A percentile compares a stretch with the other conserved stretches of the same genome.
phyloP scores from a whole-genome alignment of 2,113 vertebrate species.

The Lophochroa leadbeateri region DNA sequence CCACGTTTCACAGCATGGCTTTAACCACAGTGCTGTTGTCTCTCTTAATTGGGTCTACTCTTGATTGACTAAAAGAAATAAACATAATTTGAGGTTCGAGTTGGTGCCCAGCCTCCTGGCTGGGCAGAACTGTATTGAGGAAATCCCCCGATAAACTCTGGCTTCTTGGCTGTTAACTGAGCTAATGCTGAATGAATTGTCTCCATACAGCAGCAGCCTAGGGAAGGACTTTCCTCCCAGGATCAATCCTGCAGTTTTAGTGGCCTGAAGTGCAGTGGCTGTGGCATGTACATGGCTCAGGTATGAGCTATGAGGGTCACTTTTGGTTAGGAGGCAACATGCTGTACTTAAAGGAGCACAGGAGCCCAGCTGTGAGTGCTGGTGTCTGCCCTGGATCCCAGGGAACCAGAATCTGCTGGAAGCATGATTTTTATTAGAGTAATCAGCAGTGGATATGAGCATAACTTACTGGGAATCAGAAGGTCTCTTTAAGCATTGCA shows the following conservation, averaged over 20 bases:
- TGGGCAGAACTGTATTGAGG: background rate
- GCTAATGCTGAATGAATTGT: background rate
- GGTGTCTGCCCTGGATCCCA: background rate
- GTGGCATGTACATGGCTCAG: rapidly evolving
- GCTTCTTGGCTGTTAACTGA: background rate
- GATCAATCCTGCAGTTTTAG: background rate
- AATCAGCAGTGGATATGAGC: slow-evolving; percentile 12
- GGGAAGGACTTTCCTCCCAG: background rate
- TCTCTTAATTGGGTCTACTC: background rate
- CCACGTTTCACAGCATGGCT: background rate
- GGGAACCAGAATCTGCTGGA: background rate
- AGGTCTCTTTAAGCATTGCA: slow-evolving; percentile 7
- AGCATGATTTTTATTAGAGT: slow-evolving; percentile 33
- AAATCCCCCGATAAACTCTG: background rate
- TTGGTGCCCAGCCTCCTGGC: background rate
- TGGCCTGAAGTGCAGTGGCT: background rate
- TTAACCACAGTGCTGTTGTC: background rate
- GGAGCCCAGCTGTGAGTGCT: background rate
- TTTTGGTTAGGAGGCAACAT: background rate
- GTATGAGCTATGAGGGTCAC: background rate
- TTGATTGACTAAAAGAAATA: background rate
- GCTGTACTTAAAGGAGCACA: background rate
- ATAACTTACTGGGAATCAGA: slow-evolving; percentile 35
- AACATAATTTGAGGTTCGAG: background rate
- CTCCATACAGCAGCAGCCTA: background rate